A percentile compares a stretch with the other conserved stretches of the same genome.
These are phyloP conservation scores for Yasuhikotakia modesta DNA, from an alignment of 2,797 vertebrate genomes.

Conservation along the genomic window DNA sequence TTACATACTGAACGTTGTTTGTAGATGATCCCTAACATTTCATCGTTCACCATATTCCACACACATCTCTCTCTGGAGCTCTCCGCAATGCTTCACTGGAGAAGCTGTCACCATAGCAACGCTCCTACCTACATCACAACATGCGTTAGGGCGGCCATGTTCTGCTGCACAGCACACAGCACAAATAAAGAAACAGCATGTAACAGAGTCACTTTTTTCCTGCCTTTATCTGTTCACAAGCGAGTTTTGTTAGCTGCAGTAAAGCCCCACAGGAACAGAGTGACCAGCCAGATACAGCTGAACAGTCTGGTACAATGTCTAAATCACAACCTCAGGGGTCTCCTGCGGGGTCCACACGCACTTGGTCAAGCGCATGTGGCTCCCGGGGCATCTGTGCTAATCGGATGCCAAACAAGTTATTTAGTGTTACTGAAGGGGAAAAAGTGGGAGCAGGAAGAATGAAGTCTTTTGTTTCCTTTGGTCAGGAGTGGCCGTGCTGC, in stretches of 20 bases:
- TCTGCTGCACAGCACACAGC: slow-evolving; percentile 7
- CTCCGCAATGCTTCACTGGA: slow-evolving; percentile 72
- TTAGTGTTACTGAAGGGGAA: slow-evolving; percentile 44
- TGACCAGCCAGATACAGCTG: slow-evolving; percentile 56
- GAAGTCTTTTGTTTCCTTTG: slow-evolving; percentile 62
- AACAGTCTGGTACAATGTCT: slow-evolving; percentile 60
- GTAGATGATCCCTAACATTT: slow-evolving; percentile 64
- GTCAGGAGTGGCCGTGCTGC: slow-evolving; percentile 57
- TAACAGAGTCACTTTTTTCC: slow-evolving; percentile 10
- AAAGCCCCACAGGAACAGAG: slow-evolving; percentile 8
- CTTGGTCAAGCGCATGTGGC: slow-evolving; percentile 59
- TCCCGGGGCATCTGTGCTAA: slow-evolving; percentile 55
- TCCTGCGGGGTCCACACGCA: slow-evolving; percentile 57
- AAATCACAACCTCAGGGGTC: slow-evolving; percentile 41
- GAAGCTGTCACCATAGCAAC: slow-evolving; percentile 79
- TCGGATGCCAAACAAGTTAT: slow-evolving; percentile 54
- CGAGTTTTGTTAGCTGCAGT: slow-evolving; percentile 27
- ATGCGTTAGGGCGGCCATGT: slow-evolving; percentile 53
- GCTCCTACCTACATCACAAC: slow-evolving; percentile 59
- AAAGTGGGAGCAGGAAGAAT: slow-evolving; percentile 66
- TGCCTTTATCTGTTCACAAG: slow-evolving; percentile 16
- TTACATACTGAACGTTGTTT: slow-evolving; percentile 20
- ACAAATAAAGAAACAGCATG: slow-evolving; percentile 27
- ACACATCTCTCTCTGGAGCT: slow-evolving; percentile 70
- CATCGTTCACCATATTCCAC: slow-evolving; percentile 60